Percentiles rank a stretch among this genome's conserved stretches.
These are phyloP conservation scores for Adelphocoris suturalis DNA, from an alignment of 2,888 invertebrate genomes.

Conservation along the genomic window DNA sequence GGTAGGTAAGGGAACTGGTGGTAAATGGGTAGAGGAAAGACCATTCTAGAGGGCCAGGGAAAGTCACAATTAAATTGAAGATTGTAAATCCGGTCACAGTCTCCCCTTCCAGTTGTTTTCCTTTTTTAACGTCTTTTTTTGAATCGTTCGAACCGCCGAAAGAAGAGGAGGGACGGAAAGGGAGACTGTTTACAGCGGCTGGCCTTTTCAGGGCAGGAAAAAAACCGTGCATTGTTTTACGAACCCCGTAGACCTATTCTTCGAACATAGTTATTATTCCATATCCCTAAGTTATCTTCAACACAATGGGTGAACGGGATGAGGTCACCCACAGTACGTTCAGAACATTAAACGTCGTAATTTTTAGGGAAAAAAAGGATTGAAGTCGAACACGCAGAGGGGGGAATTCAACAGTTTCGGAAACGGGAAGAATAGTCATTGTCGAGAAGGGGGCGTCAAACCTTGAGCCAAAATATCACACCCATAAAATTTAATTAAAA, in stretches of 20 bases:
- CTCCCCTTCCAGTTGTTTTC: background rate
- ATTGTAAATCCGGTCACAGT: slow-evolving; percentile 39
- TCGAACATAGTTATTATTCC: slow-evolving; percentile 32
- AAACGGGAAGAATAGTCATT: slow-evolving; percentile 19
- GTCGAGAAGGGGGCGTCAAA: background rate
- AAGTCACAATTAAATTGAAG: slow-evolving; percentile 42
- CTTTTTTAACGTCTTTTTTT: slow-evolving; percentile 9
- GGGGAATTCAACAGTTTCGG: slow-evolving; percentile 19
- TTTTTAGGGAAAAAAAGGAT: background rate
- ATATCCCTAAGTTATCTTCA: slow-evolving; percentile 29
- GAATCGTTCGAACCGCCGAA: slow-evolving; percentile 10
- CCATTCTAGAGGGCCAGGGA: slow-evolving; percentile 1
- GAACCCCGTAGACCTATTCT: background rate
- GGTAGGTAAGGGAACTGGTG: slow-evolving; percentile 23
- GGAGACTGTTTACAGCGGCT: slow-evolving; percentile 1
- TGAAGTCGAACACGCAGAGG: background rate
- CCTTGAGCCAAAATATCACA: slow-evolving; percentile 40
- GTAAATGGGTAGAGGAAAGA: slow-evolving; percentile 22
- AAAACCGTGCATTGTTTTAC: background rate
- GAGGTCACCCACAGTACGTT: background rate
- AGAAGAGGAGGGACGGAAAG: background rate
- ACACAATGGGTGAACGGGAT: slow-evolving; percentile 1
- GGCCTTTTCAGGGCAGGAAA: background rate
- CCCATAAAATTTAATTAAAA: slow-evolving; percentile 60
- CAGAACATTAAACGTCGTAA: slow-evolving; percentile 23